Percentiles rank a stretch among this genome's conserved stretches.
These are phyloP conservation scores for Agriopis marginaria DNA, from an alignment of 2,888 invertebrate species.

Conservation along the genomic window DNA sequence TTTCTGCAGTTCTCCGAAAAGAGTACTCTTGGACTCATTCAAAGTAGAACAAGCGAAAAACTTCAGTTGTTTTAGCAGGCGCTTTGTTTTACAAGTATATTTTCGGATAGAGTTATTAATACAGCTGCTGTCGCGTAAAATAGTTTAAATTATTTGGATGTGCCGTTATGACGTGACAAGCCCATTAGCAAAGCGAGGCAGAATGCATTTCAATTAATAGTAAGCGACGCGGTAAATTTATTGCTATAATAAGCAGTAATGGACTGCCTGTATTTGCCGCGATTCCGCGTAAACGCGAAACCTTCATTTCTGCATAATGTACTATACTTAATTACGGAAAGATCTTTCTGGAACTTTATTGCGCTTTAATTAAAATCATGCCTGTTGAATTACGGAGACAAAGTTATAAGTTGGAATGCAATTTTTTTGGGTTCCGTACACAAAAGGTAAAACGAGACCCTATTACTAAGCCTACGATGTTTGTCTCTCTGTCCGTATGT, in stretches of 20 bases:
- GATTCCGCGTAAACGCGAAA: constrained; percentile 22
- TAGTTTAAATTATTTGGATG: constrained; percentile 47
- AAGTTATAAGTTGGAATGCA: background rate
- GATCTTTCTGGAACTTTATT: constrained; percentile 21
- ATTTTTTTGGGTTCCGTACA: too few relatives aligned
- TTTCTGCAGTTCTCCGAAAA: constrained; percentile 30
- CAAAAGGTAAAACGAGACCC: too few relatives aligned
- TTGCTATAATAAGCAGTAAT: constrained; percentile 55
- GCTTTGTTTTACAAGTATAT: constrained; percentile 50
- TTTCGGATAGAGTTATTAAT: constrained; percentile 47
- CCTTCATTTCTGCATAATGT: constrained; percentile 21
- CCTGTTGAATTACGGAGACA: constrained; percentile 7
- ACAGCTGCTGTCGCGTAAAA: constrained; percentile 39
- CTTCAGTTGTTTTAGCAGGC: constrained; percentile 46
- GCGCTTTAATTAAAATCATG: constrained; percentile 18
- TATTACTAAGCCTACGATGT: too few relatives aligned
- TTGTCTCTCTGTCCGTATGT: too few relatives aligned
- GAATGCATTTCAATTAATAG: constrained; percentile 70
- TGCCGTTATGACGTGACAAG: constrained; percentile 54
- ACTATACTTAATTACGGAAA: constrained; percentile 21
- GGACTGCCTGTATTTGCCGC: constrained; percentile 26
- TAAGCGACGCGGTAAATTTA: constrained; percentile 53
- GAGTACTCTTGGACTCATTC: constrained; percentile 40
- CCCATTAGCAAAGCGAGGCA: constrained; percentile 59
- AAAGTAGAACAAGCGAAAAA: constrained; percentile 51